phyloP scores from a whole-genome alignment of 2,113 vertebrate species.

The Acanthochromis polyacanthus region DNA sequence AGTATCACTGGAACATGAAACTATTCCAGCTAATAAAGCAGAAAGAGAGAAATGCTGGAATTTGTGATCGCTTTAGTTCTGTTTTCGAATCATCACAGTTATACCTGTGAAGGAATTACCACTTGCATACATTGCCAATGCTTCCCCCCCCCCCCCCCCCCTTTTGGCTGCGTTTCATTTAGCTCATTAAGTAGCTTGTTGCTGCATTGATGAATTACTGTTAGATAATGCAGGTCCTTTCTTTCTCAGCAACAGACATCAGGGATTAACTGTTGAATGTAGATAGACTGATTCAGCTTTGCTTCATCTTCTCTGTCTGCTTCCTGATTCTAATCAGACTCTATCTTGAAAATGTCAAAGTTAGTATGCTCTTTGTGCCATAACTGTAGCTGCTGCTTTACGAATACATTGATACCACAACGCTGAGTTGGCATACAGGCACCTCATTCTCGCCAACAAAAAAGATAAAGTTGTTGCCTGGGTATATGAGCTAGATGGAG shows the following conservation, averaged over 20 bases:
- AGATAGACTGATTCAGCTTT: slow-evolving; percentile 17
- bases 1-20: slow-evolving; percentile 13
- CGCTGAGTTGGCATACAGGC: neutral
- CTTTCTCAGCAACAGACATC: slow-evolving; percentile 13
- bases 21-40: slow-evolving; percentile 28
- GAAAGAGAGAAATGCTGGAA: neutral
- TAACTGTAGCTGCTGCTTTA: neutral
- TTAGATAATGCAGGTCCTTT: slow-evolving; percentile 18
- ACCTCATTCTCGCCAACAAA: neutral
- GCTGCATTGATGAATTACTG: slow-evolving; percentile 36
- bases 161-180: slow-evolving; percentile 20
- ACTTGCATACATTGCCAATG: slow-evolving; percentile 8
- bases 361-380: slow-evolving; percentile 9
- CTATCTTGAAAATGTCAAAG: slow-evolving; percentile 26
- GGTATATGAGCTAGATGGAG: slow-evolving; percentile 21
- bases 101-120: slow-evolving; percentile 1
- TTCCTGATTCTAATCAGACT: neutral
- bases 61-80: neutral
- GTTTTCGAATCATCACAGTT: slow-evolving; percentile 17
- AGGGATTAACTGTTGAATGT: slow-evolving; percentile 32
- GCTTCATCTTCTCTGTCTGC: neutral
- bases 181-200: slow-evolving; percentile 36
- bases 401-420: neutral
- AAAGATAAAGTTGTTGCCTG: slow-evolving; percentile 26
- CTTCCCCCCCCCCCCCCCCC: too few relatives aligned